Evolutionary conservation across 2,888 invertebrate species (phyloP), one percentile per base, ranked within the genome.

Genomic region (Exocentrus adspersus): DNA sequence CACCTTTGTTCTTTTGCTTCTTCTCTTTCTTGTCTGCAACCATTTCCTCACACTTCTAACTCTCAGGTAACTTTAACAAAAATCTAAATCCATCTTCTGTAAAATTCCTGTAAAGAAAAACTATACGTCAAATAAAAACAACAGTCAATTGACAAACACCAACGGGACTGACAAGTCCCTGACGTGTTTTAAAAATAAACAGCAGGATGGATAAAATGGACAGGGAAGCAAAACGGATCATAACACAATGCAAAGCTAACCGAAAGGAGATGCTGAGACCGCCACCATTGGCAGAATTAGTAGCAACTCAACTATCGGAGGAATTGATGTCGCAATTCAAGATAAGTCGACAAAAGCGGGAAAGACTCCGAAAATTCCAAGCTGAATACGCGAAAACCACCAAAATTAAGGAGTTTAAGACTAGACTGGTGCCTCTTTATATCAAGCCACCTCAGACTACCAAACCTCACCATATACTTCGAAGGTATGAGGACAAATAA

Each of bases 401-500:
- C 7, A 80, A 79, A 65, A 66, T 75, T 4, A 77, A 73, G 56
- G 79, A 78, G 54, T 78, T 73, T 53, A 75, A 75, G 61, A 68
- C 67, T 17, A 63, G 71, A 28, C 65, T 81, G 2, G 72, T 74
- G 7, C 79, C 78, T 1, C 73, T 78, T 41, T 80, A 80, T 64
- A 77, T 79, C 1, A 75, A 72, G 66, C 74, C 82, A 16, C 78
- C 77, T 0, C 70, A 64, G 19, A 72, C 76, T 24, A 75, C 79
- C 50, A 66, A 70, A 0, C 71, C 79, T 0, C 80, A 81, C 50
- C 83, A 85, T 20, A 85, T 87, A 16, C 76, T 90, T 21, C 82
- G 87, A n/a, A 80, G n/a, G n/a, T n/a, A n/a, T n/a, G n/a, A n/a
- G n/a, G n/a, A n/a, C n/a, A n/a, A n/a, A n/a, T n/a, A n/a, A n/a